These are phyloP conservation scores for Caenorhabditis auriculariae DNA, from an alignment of 2,888 invertebrate genomes.

Conservation along the genomic window DNA sequence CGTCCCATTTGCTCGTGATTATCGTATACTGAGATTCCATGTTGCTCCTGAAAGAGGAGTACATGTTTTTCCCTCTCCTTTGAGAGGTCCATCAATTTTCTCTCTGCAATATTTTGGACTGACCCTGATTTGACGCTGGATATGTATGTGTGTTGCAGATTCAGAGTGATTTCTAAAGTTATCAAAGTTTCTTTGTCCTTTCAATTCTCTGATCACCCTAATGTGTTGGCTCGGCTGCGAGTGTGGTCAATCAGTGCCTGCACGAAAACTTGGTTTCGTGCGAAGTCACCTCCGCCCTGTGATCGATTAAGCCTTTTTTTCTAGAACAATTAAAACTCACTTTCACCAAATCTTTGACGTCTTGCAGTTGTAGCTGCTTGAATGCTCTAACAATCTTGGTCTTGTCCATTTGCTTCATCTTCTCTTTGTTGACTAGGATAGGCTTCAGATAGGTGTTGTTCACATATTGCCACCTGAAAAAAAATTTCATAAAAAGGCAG, in stretches of 20 bases:
- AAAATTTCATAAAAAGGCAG: background rate
- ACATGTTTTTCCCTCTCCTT: slow-evolving; percentile 3
- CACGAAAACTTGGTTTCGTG: slow-evolving; percentile 41
- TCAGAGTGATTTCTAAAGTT: slow-evolving; percentile 7
- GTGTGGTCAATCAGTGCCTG: slow-evolving; percentile 45
- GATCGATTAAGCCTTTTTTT: background rate
- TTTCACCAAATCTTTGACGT: slow-evolving; percentile 33
- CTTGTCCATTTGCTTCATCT: slow-evolving; percentile 46
- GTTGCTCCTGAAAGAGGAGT: slow-evolving; percentile 25
- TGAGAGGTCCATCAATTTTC: background rate
- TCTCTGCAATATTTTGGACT: no score
- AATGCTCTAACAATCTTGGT: slow-evolving; percentile 53
- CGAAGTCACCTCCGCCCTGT: slow-evolving; percentile 27
- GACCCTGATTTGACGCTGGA: slow-evolving; percentile 8
- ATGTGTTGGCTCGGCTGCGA: slow-evolving; percentile 33
- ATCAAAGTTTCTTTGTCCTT: background rate
- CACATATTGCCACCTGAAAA: slow-evolving; percentile 32
- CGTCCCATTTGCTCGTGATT: slow-evolving; percentile 16
- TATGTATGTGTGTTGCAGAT: slow-evolving; percentile 5
- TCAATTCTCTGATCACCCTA: slow-evolving; percentile 13
- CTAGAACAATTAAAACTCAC: slow-evolving; percentile 3
- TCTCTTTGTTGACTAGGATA: slow-evolving; percentile 47
- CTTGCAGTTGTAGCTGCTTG: slow-evolving; percentile 36
- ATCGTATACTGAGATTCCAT: slow-evolving; percentile 40
- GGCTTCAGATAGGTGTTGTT: slow-evolving; percentile 45